phyloP scores from a whole-genome alignment of 2,113 vertebrate species.

The Cyphomyrus discorhynchus region DNA sequence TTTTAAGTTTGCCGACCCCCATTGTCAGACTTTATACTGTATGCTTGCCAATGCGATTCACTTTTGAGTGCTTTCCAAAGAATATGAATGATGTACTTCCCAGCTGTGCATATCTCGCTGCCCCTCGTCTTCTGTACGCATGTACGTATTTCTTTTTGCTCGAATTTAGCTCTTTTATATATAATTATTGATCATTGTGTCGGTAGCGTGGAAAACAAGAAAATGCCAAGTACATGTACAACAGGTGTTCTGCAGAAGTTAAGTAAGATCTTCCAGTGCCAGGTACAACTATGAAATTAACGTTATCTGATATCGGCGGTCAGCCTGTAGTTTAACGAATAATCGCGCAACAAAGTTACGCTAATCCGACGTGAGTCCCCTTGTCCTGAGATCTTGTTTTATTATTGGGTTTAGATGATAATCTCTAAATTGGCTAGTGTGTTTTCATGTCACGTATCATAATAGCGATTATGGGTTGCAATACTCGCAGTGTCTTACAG shows the following conservation, averaged over 20 bases:
- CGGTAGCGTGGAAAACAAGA: background rate
- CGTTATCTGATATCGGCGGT: background rate
- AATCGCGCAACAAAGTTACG: background rate
- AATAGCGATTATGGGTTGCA: background rate
- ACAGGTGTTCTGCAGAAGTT: slow-evolving; percentile 4
- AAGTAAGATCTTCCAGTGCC: background rate
- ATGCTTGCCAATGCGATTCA: background rate
- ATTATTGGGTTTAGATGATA: background rate
- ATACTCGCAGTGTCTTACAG: background rate
- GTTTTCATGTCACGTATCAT: background rate
- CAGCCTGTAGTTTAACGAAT: background rate
- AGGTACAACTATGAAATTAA: background rate
- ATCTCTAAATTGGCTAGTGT: background rate
- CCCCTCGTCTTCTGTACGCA: background rate
- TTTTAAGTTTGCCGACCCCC: background rate
- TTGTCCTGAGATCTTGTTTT: background rate
- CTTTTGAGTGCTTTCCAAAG: background rate
- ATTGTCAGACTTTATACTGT: background rate
- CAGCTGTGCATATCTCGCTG: background rate
- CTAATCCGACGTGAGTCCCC: background rate
- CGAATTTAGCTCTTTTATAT: background rate
- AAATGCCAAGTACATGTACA: background rate
- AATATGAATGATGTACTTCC: background rate
- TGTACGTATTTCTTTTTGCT: background rate
- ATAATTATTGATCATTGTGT: background rate